Conservation (phyloP, 2,797 vertebrate species). For the Sebastes trivittatus region DNA sequence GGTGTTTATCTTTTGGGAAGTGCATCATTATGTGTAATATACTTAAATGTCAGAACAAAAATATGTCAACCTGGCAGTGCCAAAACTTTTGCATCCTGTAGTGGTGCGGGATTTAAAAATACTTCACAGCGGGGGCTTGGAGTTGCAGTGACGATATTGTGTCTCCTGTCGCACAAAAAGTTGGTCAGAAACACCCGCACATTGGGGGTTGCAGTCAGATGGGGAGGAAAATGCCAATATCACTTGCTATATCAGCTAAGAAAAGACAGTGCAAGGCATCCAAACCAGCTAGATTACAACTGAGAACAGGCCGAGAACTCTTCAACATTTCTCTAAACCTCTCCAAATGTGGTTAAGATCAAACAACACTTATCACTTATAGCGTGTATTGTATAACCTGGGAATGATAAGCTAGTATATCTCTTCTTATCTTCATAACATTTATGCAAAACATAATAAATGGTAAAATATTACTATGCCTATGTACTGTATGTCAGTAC, state of each 20-base stretch:
- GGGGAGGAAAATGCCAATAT: conserved; percentile 49
- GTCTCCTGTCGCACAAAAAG: conserved; percentile 42
- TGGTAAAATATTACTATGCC: no score
- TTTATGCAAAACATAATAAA: no score
- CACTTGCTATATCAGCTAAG: conserved; percentile 35
- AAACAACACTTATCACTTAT: background rate
- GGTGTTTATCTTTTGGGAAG: conserved; percentile 77
- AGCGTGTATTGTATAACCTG: background rate
- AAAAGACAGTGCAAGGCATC: conserved; percentile 28
- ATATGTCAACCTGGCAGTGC: conserved; percentile 66
- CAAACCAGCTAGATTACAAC: conserved; percentile 21
- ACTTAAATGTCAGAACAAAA: conserved; percentile 75
- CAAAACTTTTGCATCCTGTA: conserved; percentile 33
- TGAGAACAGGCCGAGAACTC: conserved; percentile 10
- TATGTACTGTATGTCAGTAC: background rate
- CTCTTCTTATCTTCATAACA: background rate
- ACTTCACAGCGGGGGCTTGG: conserved; percentile 44
- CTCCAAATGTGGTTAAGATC: background rate
- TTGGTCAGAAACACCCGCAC: conserved; percentile 68
- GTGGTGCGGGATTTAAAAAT: conserved; percentile 62
- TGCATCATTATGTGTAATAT: conserved; percentile 80
- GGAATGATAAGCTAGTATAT: background rate
- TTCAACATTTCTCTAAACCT: background rate
- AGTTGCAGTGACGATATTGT: conserved; percentile 57
- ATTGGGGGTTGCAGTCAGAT: conserved; percentile 57